These are phyloP conservation scores for Picus viridis DNA, from an alignment of 2,797 vertebrate genomes.

Conservation along the genomic window DNA sequence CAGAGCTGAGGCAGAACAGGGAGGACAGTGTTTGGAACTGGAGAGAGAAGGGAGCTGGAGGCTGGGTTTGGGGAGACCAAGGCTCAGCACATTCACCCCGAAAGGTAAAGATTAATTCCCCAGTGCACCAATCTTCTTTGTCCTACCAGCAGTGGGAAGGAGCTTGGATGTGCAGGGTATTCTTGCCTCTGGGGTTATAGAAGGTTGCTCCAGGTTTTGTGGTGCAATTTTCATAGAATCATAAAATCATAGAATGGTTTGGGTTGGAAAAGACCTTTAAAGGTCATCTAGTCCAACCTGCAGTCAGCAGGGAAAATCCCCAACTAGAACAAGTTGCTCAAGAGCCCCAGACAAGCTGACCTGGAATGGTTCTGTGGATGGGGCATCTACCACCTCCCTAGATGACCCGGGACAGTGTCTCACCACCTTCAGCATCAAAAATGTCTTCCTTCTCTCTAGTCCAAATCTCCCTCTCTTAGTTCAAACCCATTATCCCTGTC, in stretches of 20 bases:
- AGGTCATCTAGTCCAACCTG: background rate
- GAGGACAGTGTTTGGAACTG: background rate
- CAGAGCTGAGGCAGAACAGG: background rate
- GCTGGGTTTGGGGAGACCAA: background rate
- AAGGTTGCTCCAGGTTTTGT: background rate
- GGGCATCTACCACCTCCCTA: too few relatives aligned
- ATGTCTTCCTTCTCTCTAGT: too few relatives aligned
- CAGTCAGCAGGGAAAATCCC: too few relatives aligned
- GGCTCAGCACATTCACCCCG: background rate
- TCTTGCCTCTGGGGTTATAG: background rate
- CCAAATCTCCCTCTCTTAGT: too few relatives aligned
- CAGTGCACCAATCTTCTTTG: rapidly evolving
- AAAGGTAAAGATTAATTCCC: background rate
- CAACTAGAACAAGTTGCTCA: too few relatives aligned
- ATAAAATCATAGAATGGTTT: background rate
- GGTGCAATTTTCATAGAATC: background rate
- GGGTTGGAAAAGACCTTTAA: background rate
- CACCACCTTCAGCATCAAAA: too few relatives aligned
- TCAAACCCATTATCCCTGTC: too few relatives aligned
- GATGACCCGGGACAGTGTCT: too few relatives aligned
- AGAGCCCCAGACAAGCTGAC: too few relatives aligned
- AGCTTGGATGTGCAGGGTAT: rapidly evolving
- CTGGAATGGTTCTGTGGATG: too few relatives aligned
- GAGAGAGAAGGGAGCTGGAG: background rate
- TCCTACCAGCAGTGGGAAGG: background rate